A percentile compares a stretch with the other conserved stretches of the same genome.
Conservation (phyloP, 2,888 invertebrate genomes). For the Drosophila engyochracea region DNA sequence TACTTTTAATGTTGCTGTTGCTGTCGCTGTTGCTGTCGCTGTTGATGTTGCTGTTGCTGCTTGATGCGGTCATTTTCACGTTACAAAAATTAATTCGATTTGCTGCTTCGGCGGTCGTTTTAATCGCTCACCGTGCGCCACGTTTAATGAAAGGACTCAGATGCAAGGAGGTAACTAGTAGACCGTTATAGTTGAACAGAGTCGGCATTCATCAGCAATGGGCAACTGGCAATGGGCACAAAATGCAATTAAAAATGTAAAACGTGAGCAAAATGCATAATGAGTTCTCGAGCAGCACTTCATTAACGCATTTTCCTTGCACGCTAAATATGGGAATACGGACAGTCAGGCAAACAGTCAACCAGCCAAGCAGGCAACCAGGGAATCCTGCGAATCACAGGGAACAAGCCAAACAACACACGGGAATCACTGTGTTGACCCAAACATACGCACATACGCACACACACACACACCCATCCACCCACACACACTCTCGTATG, state of each 20-base stretch:
- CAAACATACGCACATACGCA: background rate
- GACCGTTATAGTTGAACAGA: background rate
- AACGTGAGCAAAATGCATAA: slow-evolving; percentile 79
- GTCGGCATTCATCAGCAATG: slow-evolving; percentile 6
- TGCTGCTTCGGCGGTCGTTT: slow-evolving; percentile 82
- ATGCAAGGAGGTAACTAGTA: slow-evolving; percentile 27
- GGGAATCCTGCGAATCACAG: slow-evolving; percentile 11
- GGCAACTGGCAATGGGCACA: slow-evolving; percentile 7
- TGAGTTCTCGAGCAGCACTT: slow-evolving; percentile 76
- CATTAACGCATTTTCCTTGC: slow-evolving; percentile 73
- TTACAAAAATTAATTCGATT: slow-evolving; percentile 84
- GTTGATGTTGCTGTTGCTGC: slow-evolving; percentile 26
- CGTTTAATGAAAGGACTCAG: slow-evolving; percentile 73
- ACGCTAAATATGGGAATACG: slow-evolving; percentile 16
- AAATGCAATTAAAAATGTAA: slow-evolving; percentile 77
- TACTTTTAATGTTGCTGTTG: slow-evolving; percentile 39
- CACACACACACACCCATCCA: background rate
- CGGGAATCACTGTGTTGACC: slow-evolving; percentile 8
- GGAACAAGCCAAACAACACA: background rate
- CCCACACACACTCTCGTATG: background rate
- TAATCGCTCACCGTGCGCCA: slow-evolving; percentile 74
- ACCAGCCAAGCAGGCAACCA: slow-evolving; percentile 1
- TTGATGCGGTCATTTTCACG: slow-evolving; percentile 77
- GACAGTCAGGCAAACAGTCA: background rate
- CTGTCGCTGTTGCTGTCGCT: slow-evolving; percentile 7